These are phyloP conservation scores for Erynnis tages DNA, from an alignment of 2,888 invertebrate species.

Conservation along the genomic window DNA sequence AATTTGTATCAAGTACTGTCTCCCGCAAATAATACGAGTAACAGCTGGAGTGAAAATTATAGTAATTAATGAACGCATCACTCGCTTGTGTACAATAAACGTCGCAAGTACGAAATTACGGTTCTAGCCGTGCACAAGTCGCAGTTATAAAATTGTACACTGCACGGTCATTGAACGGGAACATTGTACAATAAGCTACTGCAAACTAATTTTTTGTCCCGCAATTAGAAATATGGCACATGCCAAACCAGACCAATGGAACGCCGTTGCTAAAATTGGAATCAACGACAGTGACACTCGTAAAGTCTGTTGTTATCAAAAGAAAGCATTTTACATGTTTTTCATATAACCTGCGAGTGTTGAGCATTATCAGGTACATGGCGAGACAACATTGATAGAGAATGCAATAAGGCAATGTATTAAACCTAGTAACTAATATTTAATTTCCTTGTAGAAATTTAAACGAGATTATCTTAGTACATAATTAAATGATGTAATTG, in stretches of 20 bases:
- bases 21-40: not conserved
- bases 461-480: too few species aligned
- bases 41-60: not conserved
- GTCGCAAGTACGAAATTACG: conserved; percentile 30
- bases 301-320: conserved; percentile 26
- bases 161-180: conserved; percentile 62
- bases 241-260: conserved; percentile 44
- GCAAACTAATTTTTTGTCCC: conserved; percentile 18
- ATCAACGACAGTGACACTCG: conserved; percentile 30
- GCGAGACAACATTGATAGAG: too few species aligned
- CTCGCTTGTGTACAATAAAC: conserved; percentile 12
- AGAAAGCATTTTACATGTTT: too few species aligned
- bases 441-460: too few species aligned
- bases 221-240: conserved; percentile 43
- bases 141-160: conserved; percentile 54
- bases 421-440: too few species aligned
- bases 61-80: conserved; percentile 18
- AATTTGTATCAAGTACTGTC: too few species aligned
- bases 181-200: conserved; percentile 43
- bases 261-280: conserved; percentile 50
- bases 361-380: too few species aligned
- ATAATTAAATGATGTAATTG: too few species aligned
- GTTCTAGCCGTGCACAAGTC: conserved; percentile 35
- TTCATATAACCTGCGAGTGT: too few species aligned
- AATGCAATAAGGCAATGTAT: too few species aligned